Conservation (phyloP, 2,888 invertebrate genomes). For the Malachius bipustulatus region DNA sequence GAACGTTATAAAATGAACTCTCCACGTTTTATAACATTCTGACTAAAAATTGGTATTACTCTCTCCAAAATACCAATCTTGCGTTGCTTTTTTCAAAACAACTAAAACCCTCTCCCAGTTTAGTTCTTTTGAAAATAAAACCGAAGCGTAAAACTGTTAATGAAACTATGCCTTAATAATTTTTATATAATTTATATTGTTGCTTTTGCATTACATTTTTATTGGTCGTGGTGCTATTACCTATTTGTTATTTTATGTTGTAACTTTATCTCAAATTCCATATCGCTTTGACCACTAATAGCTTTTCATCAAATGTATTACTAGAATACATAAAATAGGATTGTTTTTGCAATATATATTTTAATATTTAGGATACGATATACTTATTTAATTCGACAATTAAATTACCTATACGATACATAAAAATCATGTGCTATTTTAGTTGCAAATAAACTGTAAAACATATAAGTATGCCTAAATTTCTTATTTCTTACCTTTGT, state of each 20-base stretch:
- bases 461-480: no score
- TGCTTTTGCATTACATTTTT: constrained; percentile 27
- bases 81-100: constrained; percentile 11
- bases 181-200: constrained; percentile 25
- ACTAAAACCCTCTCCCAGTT: constrained; percentile 20
- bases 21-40: constrained; percentile 19
- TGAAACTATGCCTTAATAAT: constrained; percentile 22
- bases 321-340: constrained; percentile 23
- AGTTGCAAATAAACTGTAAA: no score
- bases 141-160: constrained; percentile 16
- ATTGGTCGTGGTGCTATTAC: constrained; percentile 25
- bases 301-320: constrained; percentile 19
- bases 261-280: constrained; percentile 11
- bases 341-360: constrained; percentile 21
- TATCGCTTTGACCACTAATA: constrained; percentile 17
- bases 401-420: no score
- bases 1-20: constrained; percentile 16
- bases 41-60: constrained; percentile 15
- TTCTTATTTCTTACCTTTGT: no score
- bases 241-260: constrained; percentile 22
- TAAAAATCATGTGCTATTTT: no score
- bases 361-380: constrained; percentile 1
- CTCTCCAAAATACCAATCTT: constrained; percentile 24
- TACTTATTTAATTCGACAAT: neutral
- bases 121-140: constrained; percentile 12